These are phyloP conservation scores for Zophobas atratus DNA, from an alignment of 1,140 invertebrate genomes.

Conservation along the genomic window DNA sequence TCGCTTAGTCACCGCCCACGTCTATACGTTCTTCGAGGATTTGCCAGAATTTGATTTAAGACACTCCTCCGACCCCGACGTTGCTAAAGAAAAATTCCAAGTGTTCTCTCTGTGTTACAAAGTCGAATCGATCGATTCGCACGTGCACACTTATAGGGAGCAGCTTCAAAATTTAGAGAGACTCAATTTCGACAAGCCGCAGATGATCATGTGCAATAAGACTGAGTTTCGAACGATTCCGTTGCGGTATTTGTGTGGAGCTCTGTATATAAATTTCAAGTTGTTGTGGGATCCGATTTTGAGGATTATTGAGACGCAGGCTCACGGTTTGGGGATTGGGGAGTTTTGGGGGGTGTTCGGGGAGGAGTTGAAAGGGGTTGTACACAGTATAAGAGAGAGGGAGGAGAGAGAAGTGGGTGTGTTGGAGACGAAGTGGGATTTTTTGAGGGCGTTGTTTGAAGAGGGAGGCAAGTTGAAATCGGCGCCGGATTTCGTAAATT, in stretches of 20 bases:
- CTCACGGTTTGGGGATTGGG: conserved; percentile 74
- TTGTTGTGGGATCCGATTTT: conserved; percentile 89
- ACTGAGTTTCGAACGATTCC: conserved; percentile 75
- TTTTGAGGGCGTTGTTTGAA: conserved; percentile 57
- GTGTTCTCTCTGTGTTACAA: conserved; percentile 79
- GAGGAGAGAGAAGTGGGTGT: conserved; percentile 45
- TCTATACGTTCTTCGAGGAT: conserved; percentile 80
- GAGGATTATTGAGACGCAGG: conserved; percentile 82
- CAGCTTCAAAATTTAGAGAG: conserved; percentile 82
- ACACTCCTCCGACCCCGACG: conserved; percentile 58
- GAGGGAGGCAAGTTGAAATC: conserved; percentile 67
- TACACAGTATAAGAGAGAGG: conserved; percentile 62
- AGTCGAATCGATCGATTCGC: conserved; percentile 78
- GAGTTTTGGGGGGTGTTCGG: conserved; percentile 87
- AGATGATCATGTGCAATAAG: conserved; percentile 72
- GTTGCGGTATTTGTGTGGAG: conserved; percentile 85
- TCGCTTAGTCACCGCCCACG: conserved; percentile 78
- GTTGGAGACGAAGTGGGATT: conserved; percentile 53
- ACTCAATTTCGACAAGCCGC: conserved; percentile 75
- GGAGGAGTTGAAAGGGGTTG: conserved; percentile 73
- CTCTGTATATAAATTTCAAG: conserved; percentile 90
- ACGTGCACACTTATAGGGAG: conserved; percentile 84
- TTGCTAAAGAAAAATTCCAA: conserved; percentile 61
- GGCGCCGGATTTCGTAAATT: conserved; percentile 81
- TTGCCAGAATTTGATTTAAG: conserved; percentile 66